Percentiles rank a stretch among this genome's conserved stretches.
phyloP scores from a whole-genome alignment of 1,140 invertebrate species.

The Bombyx mandarina region DNA sequence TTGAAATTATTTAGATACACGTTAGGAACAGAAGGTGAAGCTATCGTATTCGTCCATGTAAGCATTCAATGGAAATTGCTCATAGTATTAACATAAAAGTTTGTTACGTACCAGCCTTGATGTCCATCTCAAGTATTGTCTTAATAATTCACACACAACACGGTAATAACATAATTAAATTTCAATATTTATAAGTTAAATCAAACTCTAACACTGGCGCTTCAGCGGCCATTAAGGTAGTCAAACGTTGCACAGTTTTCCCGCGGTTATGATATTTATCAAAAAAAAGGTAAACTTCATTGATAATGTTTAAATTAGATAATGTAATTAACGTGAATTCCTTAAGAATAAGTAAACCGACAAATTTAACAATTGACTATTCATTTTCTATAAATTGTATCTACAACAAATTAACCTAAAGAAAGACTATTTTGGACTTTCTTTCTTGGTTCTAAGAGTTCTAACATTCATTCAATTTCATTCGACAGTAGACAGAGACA shows the following conservation, averaged over 20 bases:
- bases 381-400: slow-evolving; percentile 5
- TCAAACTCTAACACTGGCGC: slow-evolving; percentile 65
- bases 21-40: slow-evolving; percentile 15
- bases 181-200: slow-evolving; percentile 41
- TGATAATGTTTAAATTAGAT: slow-evolving; percentile 14
- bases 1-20: background rate
- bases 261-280: slow-evolving; percentile 51
- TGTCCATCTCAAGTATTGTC: slow-evolving; percentile 54
- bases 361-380: background rate
- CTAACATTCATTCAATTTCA: too few species aligned
- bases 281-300: slow-evolving; percentile 28
- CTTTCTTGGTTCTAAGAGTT: too few species aligned
- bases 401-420: slow-evolving; percentile 5
- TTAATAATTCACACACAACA: slow-evolving; percentile 27
- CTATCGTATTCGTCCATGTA: slow-evolving; percentile 16
- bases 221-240: slow-evolving; percentile 66
- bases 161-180: slow-evolving; percentile 26
- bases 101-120: slow-evolving; percentile 55
- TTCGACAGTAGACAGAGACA: too few species aligned
- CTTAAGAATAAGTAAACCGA: background rate
- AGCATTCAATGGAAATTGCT: slow-evolving; percentile 15
- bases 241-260: slow-evolving; percentile 66
- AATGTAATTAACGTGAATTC: slow-evolving; percentile 8
- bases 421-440: too few species aligned
- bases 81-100: slow-evolving; percentile 1